phyloP scores from a whole-genome alignment of 2,113 vertebrate species.

The Lepus europaeus region DNA sequence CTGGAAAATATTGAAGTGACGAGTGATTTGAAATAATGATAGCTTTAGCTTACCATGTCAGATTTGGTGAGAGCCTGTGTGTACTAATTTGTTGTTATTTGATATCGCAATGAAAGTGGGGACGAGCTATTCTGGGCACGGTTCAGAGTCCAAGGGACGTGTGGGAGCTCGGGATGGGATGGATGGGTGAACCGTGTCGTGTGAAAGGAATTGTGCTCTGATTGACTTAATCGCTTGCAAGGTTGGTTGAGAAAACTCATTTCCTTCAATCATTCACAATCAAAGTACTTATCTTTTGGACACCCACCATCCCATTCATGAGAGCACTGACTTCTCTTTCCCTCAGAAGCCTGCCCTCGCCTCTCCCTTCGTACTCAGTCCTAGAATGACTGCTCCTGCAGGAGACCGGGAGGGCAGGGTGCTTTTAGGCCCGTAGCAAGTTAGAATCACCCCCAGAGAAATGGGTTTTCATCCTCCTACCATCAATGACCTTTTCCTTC shows the following conservation, averaged over 20 bases:
- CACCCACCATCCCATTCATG: conserved; percentile 74
- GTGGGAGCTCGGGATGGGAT: background rate
- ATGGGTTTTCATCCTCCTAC: background rate
- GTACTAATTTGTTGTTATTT: background rate
- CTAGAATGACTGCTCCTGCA: conserved; percentile 26
- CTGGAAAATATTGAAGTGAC: background rate
- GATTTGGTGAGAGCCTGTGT: background rate
- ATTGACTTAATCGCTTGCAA: conserved; percentile 69
- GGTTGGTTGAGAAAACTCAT: conserved; percentile 69
- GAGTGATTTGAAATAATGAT: background rate
- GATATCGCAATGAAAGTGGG: accelerated
- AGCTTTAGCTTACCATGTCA: background rate
- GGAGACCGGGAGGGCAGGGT: background rate
- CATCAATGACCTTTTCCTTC: conserved; percentile 9
- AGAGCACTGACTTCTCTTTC: conserved; percentile 57
- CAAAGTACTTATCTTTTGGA: conserved; percentile 72
- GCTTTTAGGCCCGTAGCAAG: background rate
- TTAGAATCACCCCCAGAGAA: conserved; percentile 2
- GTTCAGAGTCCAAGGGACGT: background rate
- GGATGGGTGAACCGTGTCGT: background rate
- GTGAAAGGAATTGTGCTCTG: conserved; percentile 33
- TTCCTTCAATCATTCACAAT: conserved; percentile 79
- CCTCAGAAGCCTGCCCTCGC: background rate
- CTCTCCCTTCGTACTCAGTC: background rate
- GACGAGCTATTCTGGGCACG: background rate